Conservation (phyloP, 53 echinoderm and acorn worm genomes). For the Patiria pectinifera region DNA sequence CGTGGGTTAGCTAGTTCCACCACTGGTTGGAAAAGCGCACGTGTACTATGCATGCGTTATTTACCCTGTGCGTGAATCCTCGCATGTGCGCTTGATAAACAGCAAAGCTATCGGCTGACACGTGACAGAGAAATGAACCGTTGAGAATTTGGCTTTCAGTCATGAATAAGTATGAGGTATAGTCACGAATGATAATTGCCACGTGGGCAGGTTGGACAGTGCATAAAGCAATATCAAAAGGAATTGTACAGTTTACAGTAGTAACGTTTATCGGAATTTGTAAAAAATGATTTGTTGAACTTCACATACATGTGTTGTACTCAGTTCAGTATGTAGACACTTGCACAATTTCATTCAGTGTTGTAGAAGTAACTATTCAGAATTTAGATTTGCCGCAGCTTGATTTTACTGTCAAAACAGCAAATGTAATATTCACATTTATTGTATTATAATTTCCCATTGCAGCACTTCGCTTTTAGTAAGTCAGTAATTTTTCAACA, state of each 20-base stretch:
- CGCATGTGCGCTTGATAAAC: no score
- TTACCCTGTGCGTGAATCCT: no score
- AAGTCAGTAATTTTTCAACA: not conserved
- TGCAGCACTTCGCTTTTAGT: not conserved
- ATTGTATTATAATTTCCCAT: not conserved
- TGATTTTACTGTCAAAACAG: not conserved
- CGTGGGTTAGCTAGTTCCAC: no score
- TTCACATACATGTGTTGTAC: not conserved
- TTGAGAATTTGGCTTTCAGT: not conserved
- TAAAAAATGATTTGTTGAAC: not conserved
- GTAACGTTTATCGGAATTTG: not conserved
- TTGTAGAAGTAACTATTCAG: not conserved
- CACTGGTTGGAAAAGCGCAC: no score
- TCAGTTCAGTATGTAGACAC: not conserved
- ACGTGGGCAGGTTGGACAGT: not conserved
- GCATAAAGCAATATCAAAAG: not conserved
- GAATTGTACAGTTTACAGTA: not conserved
- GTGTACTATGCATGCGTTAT: no score
- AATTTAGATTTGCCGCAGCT: constrained; percentile 9
- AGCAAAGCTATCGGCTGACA: no score
- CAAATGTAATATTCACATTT: not conserved
- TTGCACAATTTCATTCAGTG: not conserved
- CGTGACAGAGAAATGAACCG: no score
- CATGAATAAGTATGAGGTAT: not conserved
- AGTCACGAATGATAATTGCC: not conserved